Evolutionary conservation across 2,888 invertebrate genomes (phyloP).

Genomic region (Disparrhopalites patrizii): DNA sequence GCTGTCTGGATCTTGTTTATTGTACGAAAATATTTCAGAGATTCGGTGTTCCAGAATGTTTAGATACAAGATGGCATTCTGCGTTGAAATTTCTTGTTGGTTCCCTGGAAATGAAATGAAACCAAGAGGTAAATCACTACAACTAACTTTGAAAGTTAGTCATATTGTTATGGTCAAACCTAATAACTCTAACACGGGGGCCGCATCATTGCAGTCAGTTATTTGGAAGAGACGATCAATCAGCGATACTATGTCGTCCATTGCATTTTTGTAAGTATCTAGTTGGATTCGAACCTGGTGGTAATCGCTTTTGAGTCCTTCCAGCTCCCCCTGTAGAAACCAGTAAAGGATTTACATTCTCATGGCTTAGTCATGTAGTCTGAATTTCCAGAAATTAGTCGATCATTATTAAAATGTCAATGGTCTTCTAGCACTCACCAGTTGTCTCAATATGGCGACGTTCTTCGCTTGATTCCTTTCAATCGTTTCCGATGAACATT

Average conservation of each 20-base stretch:
- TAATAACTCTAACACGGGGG: constrained; percentile 41
- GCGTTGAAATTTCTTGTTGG: constrained; percentile 38
- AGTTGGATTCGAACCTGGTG: constrained; percentile 32
- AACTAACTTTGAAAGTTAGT: neutral
- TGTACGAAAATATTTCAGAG: constrained; percentile 33
- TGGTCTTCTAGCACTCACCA: constrained; percentile 30
- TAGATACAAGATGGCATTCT: constrained; percentile 42
- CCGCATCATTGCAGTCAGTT: constrained; percentile 38
- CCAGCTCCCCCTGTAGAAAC: constrained; percentile 29
- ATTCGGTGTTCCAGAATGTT: constrained; percentile 44
- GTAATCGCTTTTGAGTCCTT: constrained; percentile 36
- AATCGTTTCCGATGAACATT: constrained; percentile 37
- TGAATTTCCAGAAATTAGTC: too few relatives aligned
- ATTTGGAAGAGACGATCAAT: constrained; percentile 41
- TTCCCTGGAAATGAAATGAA: constrained; percentile 30
- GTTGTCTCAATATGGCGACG: constrained; percentile 30
- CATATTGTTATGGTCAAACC: constrained; percentile 20
- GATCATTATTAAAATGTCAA: too few relatives aligned
- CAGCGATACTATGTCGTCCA: constrained; percentile 39
- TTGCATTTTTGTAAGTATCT: constrained; percentile 27
- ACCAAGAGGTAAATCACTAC: too few relatives aligned
- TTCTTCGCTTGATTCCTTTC: constrained; percentile 42
- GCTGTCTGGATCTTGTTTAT: constrained; percentile 19
- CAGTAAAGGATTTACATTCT: too few relatives aligned
- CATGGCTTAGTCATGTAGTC: too few relatives aligned